Conservation (phyloP, 2,113 vertebrate genomes). For the Chamaetylas fuelleborni region DNA sequence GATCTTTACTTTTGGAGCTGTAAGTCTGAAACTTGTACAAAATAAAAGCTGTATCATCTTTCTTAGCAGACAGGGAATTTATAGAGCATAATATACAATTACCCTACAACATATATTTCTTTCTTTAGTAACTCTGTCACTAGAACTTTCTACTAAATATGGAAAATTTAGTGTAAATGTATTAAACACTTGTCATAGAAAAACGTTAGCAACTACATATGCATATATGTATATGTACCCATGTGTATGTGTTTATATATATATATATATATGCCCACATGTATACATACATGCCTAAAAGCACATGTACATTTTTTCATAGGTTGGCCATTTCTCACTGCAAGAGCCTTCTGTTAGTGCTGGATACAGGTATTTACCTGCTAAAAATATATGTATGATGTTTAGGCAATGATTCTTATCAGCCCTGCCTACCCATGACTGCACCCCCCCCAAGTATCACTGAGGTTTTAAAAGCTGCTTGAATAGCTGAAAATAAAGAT, state of each 20-base stretch:
- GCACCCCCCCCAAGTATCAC: not conserved
- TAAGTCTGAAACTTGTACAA: not conserved
- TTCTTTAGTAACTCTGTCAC: not conserved
- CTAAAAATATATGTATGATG: not conserved
- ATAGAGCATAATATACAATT: not conserved
- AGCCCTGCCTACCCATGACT: not conserved
- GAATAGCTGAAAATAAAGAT: not conserved
- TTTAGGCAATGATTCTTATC: not conserved
- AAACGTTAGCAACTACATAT: not conserved
- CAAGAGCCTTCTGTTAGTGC: not conserved
- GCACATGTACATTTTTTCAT: not conserved
- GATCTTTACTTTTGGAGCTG: not conserved
- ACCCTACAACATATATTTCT: not conserved
- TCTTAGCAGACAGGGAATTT: not conserved
- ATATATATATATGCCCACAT: not conserved
- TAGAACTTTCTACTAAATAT: not conserved
- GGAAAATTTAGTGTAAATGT: not conserved
- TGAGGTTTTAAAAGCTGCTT: not conserved
- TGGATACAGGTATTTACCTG: not conserved
- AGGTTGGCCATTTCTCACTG: not conserved
- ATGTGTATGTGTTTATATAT: not conserved
- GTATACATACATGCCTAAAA: not conserved
- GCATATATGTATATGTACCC: not conserved
- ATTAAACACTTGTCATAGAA: not conserved
- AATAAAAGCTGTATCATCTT: conserved; percentile 13